Conservation (phyloP, 2,113 vertebrate species). For the Prunella fulvescens region DNA sequence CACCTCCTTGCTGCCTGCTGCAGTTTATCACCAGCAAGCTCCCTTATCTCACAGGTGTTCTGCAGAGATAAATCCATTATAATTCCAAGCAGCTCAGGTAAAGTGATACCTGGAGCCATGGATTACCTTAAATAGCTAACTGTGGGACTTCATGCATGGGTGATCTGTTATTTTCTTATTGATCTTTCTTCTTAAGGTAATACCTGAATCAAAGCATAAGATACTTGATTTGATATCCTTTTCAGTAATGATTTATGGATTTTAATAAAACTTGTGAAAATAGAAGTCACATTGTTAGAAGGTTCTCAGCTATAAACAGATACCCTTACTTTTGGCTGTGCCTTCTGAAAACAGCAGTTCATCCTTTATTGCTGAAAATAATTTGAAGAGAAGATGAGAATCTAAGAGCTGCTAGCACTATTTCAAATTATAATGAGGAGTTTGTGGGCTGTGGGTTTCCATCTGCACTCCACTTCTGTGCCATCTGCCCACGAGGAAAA, state of each 20-base stretch:
- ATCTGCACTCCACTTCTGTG: conserved; percentile 30
- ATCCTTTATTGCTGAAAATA: conserved; percentile 35
- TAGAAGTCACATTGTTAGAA: background rate
- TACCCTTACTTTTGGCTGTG: background rate
- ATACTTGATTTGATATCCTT: background rate
- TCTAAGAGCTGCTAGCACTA: background rate
- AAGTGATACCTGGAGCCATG: conserved; percentile 4
- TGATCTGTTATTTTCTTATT: background rate
- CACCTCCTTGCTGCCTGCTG: background rate
- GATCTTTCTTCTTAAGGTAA: background rate
- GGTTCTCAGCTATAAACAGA: conserved; percentile 10
- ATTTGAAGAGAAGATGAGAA: conserved; percentile 4
- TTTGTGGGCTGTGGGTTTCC: conserved; percentile 12
- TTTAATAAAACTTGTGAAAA: background rate
- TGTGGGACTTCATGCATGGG: background rate
- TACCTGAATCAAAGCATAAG: background rate
- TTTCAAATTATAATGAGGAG: conserved; percentile 4
- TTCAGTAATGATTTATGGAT: background rate
- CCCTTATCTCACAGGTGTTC: conserved; percentile 19
- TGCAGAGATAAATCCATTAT: background rate
- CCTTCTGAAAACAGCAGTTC: conserved; percentile 26
- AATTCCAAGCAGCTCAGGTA: conserved; percentile 23
- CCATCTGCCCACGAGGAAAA: conserved; percentile 62
- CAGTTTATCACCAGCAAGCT: background rate
- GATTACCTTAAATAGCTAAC: background rate